phyloP scores from a whole-genome alignment of 2,888 invertebrate species.

The Pammene aurita region DNA sequence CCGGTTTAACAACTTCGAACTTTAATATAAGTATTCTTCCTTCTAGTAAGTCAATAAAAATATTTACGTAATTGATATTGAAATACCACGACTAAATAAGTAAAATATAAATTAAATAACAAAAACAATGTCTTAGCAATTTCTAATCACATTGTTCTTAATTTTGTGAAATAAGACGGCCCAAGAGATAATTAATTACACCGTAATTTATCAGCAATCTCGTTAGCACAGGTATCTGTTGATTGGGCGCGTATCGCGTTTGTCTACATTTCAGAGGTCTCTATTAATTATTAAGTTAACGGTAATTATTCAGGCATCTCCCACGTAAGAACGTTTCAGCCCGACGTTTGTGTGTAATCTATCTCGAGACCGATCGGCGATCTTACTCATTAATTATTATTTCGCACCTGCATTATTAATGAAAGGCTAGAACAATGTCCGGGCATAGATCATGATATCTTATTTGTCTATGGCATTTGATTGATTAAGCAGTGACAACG shows the following conservation, averaged over 20 bases:
- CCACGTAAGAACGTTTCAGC: slow-evolving; percentile 43
- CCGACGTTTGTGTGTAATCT: slow-evolving; percentile 50
- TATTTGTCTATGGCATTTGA: slow-evolving; percentile 29
- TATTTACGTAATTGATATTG: neutral
- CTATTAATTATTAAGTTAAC: slow-evolving; percentile 51
- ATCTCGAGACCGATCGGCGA: slow-evolving; percentile 45
- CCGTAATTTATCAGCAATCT: slow-evolving; percentile 40
- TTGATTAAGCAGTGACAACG: slow-evolving; percentile 30
- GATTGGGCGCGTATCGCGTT: slow-evolving; percentile 39
- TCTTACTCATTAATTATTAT: slow-evolving; percentile 49
- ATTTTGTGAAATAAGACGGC: slow-evolving; percentile 29
- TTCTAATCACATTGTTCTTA: slow-evolving; percentile 34
- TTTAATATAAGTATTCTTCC: too few relatives aligned
- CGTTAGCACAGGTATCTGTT: slow-evolving; percentile 40
- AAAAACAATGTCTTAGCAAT: slow-evolving; percentile 14
- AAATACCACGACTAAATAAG: neutral
- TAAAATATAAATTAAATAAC: slow-evolving; percentile 1
- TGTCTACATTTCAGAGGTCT: slow-evolving; percentile 41
- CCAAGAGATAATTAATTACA: slow-evolving; percentile 37
- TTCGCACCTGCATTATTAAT: slow-evolving; percentile 45
- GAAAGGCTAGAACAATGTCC: slow-evolving; percentile 43
- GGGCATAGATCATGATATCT: slow-evolving; percentile 41
- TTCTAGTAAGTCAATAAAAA: too few relatives aligned
- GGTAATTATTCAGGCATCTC: slow-evolving; percentile 47
- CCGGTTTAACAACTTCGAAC: too few relatives aligned